phyloP scores from a whole-genome alignment of 1,140 invertebrate genomes.

The Melitaea cinxia region DNA sequence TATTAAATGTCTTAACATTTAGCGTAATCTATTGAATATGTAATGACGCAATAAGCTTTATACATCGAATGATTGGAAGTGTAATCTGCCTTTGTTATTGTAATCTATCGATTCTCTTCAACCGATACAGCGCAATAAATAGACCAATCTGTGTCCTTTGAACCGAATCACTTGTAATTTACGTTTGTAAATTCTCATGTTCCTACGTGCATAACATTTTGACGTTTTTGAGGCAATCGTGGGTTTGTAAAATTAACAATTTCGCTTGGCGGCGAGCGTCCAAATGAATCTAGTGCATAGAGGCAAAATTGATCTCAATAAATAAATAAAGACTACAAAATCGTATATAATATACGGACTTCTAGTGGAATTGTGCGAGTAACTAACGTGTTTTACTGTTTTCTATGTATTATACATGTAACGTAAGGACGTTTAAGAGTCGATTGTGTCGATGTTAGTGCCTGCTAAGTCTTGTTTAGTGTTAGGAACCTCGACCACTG shows the following conservation, averaged over 20 bases:
- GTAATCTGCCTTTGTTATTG: conserved; percentile 29
- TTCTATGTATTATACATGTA: conserved; percentile 75
- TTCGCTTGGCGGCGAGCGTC: conserved; percentile 48
- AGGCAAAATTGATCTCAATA: conserved; percentile 79
- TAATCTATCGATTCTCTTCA: conserved; percentile 39
- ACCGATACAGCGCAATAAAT: conserved; percentile 34
- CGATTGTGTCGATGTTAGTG: conserved; percentile 73
- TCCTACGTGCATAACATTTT: conserved; percentile 38
- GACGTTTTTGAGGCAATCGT: conserved; percentile 36
- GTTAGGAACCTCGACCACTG: conserved; percentile 73
- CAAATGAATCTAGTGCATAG: conserved; percentile 62
- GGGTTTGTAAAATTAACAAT: conserved; percentile 23
- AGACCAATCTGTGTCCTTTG: conserved; percentile 38
- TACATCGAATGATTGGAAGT: conserved; percentile 39
- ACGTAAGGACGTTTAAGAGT: conserved; percentile 60
- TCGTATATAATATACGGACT: conserved; percentile 65
- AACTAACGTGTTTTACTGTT: conserved; percentile 70
- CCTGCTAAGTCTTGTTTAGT: conserved; percentile 75
- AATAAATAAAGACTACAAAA: conserved; percentile 71
- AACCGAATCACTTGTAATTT: conserved; percentile 30
- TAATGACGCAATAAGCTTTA: conserved; percentile 36
- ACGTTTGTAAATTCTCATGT: conserved; percentile 38
- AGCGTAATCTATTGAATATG: conserved; percentile 15
- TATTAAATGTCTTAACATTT: conserved; percentile 11
- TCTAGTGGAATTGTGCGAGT: conserved; percentile 77